phyloP scores from a whole-genome alignment of 2,797 vertebrate genomes.

The Champsocephalus gunnari region DNA sequence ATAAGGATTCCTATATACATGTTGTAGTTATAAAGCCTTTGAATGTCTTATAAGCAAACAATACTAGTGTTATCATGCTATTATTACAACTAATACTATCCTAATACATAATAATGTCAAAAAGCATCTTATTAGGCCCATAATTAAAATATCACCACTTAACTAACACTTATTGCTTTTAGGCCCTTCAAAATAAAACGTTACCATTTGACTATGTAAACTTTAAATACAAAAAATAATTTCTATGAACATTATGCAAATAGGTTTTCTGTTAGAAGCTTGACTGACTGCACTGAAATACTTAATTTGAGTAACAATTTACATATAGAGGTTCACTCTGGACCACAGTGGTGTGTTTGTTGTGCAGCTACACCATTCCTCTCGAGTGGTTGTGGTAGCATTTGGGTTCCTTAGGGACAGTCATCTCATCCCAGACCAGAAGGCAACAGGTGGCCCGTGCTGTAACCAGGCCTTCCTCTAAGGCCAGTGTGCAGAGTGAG shows the following conservation, averaged over 20 bases:
- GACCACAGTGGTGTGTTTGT: conserved; percentile 43
- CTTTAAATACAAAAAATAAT: background rate
- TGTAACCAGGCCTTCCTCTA: conserved; percentile 66
- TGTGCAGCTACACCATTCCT: conserved; percentile 33
- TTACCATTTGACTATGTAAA: background rate
- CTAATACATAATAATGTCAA: no score
- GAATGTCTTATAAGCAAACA: no score
- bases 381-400: conserved; percentile 35
- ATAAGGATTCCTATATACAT: no score
- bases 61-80: no score
- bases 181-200: no score
- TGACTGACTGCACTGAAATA: conserved; percentile 3
- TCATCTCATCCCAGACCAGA: conserved; percentile 64
- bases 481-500: conserved; percentile 66
- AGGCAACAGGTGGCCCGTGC: conserved; percentile 80
- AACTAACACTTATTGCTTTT: no score
- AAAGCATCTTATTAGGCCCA: no score
- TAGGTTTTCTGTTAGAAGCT: conserved; percentile 1
- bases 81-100: no score
- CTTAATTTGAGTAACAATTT: conserved; percentile 15
- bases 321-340: conserved; percentile 6
- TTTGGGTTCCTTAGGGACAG: conserved; percentile 45
- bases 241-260: conserved; percentile 6
- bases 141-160: no score
- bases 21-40: no score